Conservation (phyloP, 2,888 invertebrate species). For the Dioctria linearis region DNA sequence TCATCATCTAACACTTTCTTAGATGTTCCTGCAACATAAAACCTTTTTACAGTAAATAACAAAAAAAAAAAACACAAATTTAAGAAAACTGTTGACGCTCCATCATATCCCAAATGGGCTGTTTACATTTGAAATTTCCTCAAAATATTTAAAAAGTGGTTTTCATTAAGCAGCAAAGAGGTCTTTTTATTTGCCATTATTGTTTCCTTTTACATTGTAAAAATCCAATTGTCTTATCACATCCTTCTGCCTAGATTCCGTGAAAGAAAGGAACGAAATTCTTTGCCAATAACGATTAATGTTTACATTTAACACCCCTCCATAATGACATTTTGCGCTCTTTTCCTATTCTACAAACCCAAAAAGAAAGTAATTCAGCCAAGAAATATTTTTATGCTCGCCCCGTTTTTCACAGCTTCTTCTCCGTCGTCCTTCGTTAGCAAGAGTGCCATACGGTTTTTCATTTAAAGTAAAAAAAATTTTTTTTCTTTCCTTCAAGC, state of each 20-base stretch:
- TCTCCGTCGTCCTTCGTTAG: not conserved
- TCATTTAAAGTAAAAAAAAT: constrained; percentile 31
- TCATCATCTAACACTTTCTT: too few species aligned
- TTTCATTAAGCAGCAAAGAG: not conserved
- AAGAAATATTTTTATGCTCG: constrained; percentile 19
- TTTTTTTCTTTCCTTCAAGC: not conserved
- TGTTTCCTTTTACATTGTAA: constrained; percentile 25
- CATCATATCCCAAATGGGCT: not conserved
- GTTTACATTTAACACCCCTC: constrained; percentile 55
- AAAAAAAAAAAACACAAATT: not conserved
- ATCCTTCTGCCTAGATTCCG: constrained; percentile 8
- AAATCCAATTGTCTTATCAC: constrained; percentile 33
- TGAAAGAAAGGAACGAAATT: constrained; percentile 1
- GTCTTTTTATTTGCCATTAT: constrained; percentile 11
- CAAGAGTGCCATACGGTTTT: constrained; percentile 30
- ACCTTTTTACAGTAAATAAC: too few species aligned
- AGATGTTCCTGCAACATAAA: too few species aligned
- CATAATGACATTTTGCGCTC: constrained; percentile 49
- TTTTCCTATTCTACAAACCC: constrained; percentile 21
- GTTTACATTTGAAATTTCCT: not conserved
- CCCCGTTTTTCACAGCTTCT: not conserved
- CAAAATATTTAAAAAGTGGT: not conserved
- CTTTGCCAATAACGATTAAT: constrained; percentile 54
- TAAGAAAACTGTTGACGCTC: not conserved
- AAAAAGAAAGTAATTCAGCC: constrained; percentile 36